These are phyloP conservation scores for Dromiciops gliroides DNA, from an alignment of 2,113 vertebrate species.

Conservation along the genomic window DNA sequence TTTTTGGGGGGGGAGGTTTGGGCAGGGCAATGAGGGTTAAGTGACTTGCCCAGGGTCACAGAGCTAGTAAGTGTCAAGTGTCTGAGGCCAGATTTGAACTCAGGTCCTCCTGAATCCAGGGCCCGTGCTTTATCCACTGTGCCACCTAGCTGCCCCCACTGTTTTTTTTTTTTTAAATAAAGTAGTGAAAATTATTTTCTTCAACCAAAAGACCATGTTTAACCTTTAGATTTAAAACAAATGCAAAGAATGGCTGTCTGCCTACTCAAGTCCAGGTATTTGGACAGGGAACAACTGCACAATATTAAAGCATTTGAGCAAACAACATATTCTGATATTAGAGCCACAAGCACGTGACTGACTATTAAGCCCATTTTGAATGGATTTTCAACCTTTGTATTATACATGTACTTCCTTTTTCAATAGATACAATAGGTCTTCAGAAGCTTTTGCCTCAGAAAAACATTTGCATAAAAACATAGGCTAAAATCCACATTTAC, in stretches of 20 bases:
- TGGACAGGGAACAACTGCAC: not conserved
- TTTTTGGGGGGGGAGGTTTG: no score
- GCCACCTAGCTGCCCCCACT: no score
- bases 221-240: conserved; percentile 46
- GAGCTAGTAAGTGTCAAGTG: no score
- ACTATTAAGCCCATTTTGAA: not conserved
- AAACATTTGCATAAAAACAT: not conserved
- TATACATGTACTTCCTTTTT: not conserved
- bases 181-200: conserved; percentile 4
- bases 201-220: not conserved
- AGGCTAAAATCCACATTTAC: not conserved
- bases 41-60: no score
- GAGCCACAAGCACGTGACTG: not conserved
- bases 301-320: not conserved
- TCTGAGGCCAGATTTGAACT: no score
- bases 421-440: not conserved
- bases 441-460: not conserved
- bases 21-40: no score
- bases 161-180: conserved; percentile 40
- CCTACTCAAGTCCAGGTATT: not conserved
- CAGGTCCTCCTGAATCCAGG: no score
- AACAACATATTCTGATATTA: not conserved
- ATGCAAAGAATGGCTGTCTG: not conserved
- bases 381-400: not conserved
- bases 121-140: no score